Evolutionary conservation across 2,888 invertebrate genomes (phyloP), one percentile per base, ranked within the genome.

Genomic region (Steromphala cineraria): DNA sequence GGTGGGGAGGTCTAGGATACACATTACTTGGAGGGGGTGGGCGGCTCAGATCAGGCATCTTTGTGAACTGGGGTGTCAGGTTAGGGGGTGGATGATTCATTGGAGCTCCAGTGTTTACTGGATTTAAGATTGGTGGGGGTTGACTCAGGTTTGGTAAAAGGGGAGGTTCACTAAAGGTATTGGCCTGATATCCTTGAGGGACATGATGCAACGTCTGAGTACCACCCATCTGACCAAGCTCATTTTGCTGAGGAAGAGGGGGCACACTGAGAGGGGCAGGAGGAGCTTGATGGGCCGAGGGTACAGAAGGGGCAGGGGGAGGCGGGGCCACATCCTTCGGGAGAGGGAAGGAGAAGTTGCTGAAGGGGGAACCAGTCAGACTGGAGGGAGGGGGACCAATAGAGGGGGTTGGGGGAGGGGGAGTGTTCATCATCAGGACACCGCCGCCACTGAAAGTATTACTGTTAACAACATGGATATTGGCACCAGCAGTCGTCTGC

Each of bases 381-480:
- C 71, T 24, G 10, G 71, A 40, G 3, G 71, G 71, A n/a, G 71
- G 71, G 31, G 36, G 19, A 10, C 28, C 36, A 40, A 53, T 36
- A 28, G 24, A 36, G 55, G 53, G 24, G 36, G 76, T 76, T 3
- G 53, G 21, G 10, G n/a, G 40, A 53, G 80, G 52, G 40, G 74
- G 62, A 52, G 56, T 28, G 24, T 53, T 40, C 46, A 55, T 55
- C 53, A 80, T 56, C 40, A 75, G 40, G 10, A 80, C 19, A 15
- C 75, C 80, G 19, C 80, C 80, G n/a, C 80, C 80, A 53, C 80
- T 80, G 36, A 80, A 75, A 19, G 53, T 56, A 31, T 56, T 80
- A 21, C 21, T 80, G 75, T 80, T 80, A n/a, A 80, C 40, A 75
- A 80, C 46, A 17, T 80, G 75, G 19, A 80, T 52, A 75, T 75